These are phyloP conservation scores for Crioceris asparagi DNA, from an alignment of 2,888 invertebrate genomes.

Conservation along the genomic window DNA sequence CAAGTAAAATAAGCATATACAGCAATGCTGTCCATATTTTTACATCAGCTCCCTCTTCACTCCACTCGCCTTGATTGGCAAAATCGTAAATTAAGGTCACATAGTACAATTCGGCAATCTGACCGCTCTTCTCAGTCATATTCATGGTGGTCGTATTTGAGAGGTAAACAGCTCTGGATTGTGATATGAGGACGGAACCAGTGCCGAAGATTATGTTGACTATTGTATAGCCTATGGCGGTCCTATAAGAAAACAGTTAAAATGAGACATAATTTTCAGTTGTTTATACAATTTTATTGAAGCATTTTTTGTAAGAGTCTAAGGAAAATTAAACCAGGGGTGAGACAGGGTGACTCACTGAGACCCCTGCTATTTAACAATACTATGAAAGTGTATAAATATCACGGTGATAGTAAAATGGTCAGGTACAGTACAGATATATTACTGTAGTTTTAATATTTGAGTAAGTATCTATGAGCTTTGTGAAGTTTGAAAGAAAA, in stretches of 20 bases:
- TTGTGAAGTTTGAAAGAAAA: too few relatives aligned
- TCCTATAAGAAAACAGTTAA: slow-evolving; percentile 46
- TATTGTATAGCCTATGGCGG: slow-evolving; percentile 45
- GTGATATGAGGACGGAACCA: slow-evolving; percentile 47
- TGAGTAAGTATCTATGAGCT: too few relatives aligned
- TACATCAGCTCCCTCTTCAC: slow-evolving; percentile 24
- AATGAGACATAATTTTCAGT: too few relatives aligned
- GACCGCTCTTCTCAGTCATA: slow-evolving; percentile 27
- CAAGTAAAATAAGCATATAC: slow-evolving; percentile 44
- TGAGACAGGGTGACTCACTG: too few relatives aligned
- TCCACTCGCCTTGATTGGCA: slow-evolving; percentile 37
- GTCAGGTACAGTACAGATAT: too few relatives aligned
- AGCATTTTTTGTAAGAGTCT: too few relatives aligned
- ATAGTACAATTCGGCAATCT: slow-evolving; percentile 47
- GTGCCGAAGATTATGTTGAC: slow-evolving; percentile 48
- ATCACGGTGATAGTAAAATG: too few relatives aligned
- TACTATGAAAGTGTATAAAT: too few relatives aligned
- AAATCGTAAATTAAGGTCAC: slow-evolving; percentile 50
- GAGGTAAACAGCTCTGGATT: slow-evolving; percentile 36
- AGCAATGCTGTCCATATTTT: slow-evolving; percentile 47
- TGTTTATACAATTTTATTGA: too few relatives aligned
- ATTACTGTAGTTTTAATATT: too few relatives aligned
- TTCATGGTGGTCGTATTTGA: slow-evolving; percentile 22
- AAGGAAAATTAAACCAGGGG: too few relatives aligned
- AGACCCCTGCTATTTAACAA: too few relatives aligned